phyloP scores from a whole-genome alignment of 2,113 vertebrate species.

The Lasiurus cinereus region DNA sequence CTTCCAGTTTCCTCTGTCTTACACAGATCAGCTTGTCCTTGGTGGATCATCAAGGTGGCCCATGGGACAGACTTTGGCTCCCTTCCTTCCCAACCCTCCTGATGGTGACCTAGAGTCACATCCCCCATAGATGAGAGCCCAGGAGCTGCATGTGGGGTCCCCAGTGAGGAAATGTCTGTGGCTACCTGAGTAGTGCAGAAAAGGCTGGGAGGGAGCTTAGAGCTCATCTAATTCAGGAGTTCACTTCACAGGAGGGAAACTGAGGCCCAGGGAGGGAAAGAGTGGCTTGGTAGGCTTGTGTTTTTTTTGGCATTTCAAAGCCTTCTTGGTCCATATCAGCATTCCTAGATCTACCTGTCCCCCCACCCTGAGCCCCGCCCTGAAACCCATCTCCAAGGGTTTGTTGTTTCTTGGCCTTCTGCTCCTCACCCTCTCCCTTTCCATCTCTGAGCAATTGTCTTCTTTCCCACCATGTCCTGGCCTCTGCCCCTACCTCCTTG shows the following conservation, averaged over 20 bases:
- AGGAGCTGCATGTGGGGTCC: not conserved
- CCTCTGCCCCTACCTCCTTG: not conserved
- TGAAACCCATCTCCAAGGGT: not conserved
- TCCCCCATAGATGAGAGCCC: not conserved
- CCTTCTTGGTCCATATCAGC: not conserved
- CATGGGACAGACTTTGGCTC: not conserved
- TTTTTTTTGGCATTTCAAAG: not conserved
- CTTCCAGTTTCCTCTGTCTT: not conserved
- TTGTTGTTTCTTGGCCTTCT: not conserved
- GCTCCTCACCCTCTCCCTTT: not conserved
- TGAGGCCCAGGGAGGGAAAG: not conserved
- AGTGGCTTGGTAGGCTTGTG: not conserved
- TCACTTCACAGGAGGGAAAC: not conserved
- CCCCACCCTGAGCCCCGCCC: not conserved
- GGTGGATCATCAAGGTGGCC: not conserved
- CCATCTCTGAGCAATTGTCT: fast-evolving
- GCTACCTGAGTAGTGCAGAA: not conserved
- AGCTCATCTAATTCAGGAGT: not conserved
- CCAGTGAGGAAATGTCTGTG: not conserved
- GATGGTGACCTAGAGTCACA: not conserved
- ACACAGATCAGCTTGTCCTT: not conserved
- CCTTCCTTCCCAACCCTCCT: not conserved
- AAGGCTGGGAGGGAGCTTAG: not conserved
- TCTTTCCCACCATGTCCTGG: not conserved
- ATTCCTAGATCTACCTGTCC: not conserved